Conservation (phyloP, 2,797 vertebrate species). For the Galaxias olidus region DNA sequence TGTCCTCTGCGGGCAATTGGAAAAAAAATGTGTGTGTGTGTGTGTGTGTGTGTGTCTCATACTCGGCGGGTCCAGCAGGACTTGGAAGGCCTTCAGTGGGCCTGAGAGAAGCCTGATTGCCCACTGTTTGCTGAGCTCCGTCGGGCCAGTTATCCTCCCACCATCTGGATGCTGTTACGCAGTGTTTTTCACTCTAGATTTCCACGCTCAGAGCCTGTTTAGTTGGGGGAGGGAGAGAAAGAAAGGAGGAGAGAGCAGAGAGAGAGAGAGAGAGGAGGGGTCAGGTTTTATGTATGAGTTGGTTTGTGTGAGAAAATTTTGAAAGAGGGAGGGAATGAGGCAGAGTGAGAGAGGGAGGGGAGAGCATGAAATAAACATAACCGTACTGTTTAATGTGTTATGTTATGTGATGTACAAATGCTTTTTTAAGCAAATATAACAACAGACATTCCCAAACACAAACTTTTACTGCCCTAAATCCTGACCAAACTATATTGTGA, state of each 20-base stretch:
- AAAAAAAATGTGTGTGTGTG: slow-evolving; percentile 4
- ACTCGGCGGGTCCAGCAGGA: slow-evolving; percentile 28
- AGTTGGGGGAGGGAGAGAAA: slow-evolving; percentile 29
- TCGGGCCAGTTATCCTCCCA: slow-evolving; percentile 40
- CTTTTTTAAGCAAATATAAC: no score
- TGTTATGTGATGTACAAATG: no score
- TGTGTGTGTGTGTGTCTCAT: slow-evolving; percentile 19
- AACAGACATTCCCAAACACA: no score
- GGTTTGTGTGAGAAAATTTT: slow-evolving; percentile 15
- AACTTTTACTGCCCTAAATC: no score
- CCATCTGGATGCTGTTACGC: slow-evolving; percentile 69
- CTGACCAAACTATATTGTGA: no score
- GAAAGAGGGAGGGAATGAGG: slow-evolving; percentile 32
- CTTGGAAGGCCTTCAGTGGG: slow-evolving; percentile 33
- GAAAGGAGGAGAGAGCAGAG: no score
- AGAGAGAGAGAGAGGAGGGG: slow-evolving; percentile 21
- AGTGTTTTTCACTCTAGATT: slow-evolving; percentile 52
- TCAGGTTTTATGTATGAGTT: slow-evolving; percentile 21
- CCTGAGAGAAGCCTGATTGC: slow-evolving; percentile 59
- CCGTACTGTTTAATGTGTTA: no score
- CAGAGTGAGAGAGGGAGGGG: no score
- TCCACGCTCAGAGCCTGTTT: slow-evolving; percentile 7
- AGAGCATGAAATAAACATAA: no score
- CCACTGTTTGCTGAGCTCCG: slow-evolving; percentile 49
- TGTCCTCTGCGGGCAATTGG: slow-evolving; percentile 20